phyloP scores from a whole-genome alignment of 2,888 invertebrate species.

The Eupithecia pulchellata region DNA sequence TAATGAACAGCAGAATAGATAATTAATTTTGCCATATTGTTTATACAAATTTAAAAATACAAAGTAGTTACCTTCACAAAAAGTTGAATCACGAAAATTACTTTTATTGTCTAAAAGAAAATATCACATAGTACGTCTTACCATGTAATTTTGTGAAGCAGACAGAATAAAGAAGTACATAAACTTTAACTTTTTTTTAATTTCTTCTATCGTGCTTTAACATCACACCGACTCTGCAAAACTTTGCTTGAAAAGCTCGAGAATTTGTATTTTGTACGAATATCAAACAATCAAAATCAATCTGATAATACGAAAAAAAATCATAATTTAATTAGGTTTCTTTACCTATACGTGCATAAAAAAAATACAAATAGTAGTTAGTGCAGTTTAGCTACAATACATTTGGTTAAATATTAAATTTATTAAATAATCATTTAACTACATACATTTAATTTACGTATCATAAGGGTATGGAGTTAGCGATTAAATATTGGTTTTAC shows the following conservation, averaged over 20 bases:
- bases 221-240: slow-evolving; percentile 11
- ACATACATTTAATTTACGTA: background rate
- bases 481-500: background rate
- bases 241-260: slow-evolving; percentile 29
- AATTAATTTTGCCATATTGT: too few species aligned
- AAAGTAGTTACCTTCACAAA: too few species aligned
- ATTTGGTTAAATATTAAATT: too few species aligned
- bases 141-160: too few species aligned
- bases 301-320: background rate
- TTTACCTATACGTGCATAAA: background rate
- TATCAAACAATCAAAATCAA: slow-evolving; percentile 10
- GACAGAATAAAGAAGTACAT: too few species aligned
- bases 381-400: background rate
- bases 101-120: too few species aligned
- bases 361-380: background rate
- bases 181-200: too few species aligned
- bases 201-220: too few species aligned
- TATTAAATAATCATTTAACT: background rate
- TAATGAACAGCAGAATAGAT: too few species aligned
- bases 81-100: too few species aligned
- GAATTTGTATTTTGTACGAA: slow-evolving; percentile 37
- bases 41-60: too few species aligned
- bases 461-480: background rate
- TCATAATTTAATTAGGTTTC: slow-evolving; percentile 5
- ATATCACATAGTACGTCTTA: too few species aligned